Evolutionary conservation across 2,888 invertebrate species (phyloP).

Genomic region (Rapana venosa): DNA sequence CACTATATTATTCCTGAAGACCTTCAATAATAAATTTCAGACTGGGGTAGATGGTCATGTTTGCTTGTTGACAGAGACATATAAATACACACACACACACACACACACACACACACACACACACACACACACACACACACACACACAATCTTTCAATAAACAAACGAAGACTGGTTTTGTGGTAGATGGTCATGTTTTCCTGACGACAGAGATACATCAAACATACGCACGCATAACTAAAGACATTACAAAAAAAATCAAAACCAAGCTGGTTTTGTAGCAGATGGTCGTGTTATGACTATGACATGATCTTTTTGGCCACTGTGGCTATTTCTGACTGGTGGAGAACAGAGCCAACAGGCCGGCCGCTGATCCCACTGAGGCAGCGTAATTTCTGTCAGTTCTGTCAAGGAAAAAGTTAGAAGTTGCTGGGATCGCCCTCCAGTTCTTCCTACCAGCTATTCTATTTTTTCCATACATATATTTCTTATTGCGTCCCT

Average conservation of each 20-base stretch:
- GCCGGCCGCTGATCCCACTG: slow-evolving; percentile 92
- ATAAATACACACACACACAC: background rate
- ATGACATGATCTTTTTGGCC: background rate
- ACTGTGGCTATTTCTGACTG: slow-evolving; percentile 77
- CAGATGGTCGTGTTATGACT: no score
- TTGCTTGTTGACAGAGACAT: background rate
- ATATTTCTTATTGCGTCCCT: no score
- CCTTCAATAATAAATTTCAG: no score
- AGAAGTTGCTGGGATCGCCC: background rate
- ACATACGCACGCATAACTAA: background rate
- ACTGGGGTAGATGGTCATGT: no score
- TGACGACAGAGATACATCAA: background rate
- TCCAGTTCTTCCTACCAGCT: no score
- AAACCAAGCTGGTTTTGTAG: background rate
- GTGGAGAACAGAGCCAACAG: slow-evolving; percentile 97
- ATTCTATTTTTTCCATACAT: no score
- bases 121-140: background rate
- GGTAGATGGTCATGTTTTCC: background rate
- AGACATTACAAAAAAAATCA: background rate
- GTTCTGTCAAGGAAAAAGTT: slow-evolving; percentile 56
- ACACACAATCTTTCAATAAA: background rate
- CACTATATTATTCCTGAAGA: no score
- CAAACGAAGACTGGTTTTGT: background rate
- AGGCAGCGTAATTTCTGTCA: slow-evolving; percentile 89
- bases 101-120: background rate